Evolutionary conservation across 2,113 vertebrate genomes (phyloP), one percentile per base, ranked within the genome.

Genomic region (Panthera uncia): DNA sequence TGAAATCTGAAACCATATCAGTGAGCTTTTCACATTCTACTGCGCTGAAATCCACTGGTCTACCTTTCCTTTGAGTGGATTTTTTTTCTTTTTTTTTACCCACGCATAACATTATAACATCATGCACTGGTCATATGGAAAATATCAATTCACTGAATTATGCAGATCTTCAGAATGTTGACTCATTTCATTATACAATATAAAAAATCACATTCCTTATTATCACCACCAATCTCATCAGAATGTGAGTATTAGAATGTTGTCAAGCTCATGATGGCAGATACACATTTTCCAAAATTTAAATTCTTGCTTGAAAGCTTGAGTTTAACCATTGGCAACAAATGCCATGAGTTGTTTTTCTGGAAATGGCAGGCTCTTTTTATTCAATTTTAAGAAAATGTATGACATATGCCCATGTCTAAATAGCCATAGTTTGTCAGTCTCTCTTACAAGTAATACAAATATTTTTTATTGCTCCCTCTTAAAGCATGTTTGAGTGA

Each of bases 101-200:
- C 38, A 25, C 33, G 31, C 3, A 63, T 57, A 93, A 89, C 73
- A 96, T 86, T 93, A 25, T 82, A 94, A 91, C 16, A 41, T 71
- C 23, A 85, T 93, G 48, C 10, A 36, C 31, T 79, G 33, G 25
- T 81, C 78, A 86, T 96, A 74, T 83, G 89, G 78, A 95, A 97
- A 96, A 91, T 79, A 93, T 82, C 48, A 97, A 21, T 38, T 52
- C 63, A 89, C 41, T 68, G 73, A 94, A n/a, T 82, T 73, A 89
- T 57, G 21, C 27, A 93, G 10, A 93, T 97, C 48, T 97, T 97
- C 31, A 95, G 92, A 96, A 95, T 91, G 18, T 97, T 97, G 38
- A 86, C 71, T 89, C 63, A 95, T 86, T 94, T 92, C 52, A 87
- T 94, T 92, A 87, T 48, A 73, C 11, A 81, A 57, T 81, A 91